Conservation (phyloP, 2,888 invertebrate genomes). For the Papilio gigon region DNA sequence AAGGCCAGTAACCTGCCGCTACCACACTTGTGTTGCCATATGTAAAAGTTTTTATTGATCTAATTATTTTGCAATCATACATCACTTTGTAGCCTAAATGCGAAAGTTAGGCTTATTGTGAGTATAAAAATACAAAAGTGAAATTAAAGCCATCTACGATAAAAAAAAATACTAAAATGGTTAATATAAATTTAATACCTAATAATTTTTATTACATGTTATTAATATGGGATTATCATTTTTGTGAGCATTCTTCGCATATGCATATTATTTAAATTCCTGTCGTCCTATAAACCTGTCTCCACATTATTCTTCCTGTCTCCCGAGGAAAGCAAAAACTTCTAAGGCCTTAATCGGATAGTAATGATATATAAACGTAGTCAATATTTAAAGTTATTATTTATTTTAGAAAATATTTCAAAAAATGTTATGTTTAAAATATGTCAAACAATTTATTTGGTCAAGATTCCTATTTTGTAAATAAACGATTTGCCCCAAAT, state of each 20-base stretch:
- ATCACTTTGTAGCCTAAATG: too few relatives aligned
- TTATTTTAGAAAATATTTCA: too few relatives aligned
- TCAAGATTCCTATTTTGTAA: not conserved
- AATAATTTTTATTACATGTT: too few relatives aligned
- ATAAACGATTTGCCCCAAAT: not conserved
- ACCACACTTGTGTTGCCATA: constrained; percentile 33
- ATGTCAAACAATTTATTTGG: not conserved
- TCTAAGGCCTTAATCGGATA: not conserved
- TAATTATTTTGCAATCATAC: constrained; percentile 3
- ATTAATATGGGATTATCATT: too few relatives aligned
- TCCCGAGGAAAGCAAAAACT: not conserved
- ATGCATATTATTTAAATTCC: not conserved
- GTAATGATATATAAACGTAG: not conserved
- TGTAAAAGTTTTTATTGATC: not conserved
- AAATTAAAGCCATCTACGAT: too few relatives aligned
- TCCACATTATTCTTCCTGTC: not conserved
- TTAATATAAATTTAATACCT: too few relatives aligned
- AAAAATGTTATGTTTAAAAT: too few relatives aligned
- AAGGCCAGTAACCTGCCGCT: constrained; percentile 34
- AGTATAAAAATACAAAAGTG: too few relatives aligned
- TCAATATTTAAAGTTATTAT: too few relatives aligned
- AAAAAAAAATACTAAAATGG: too few relatives aligned
- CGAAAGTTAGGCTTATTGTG: too few relatives aligned
- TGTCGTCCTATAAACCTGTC: constrained; percentile 3
- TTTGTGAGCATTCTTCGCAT: not conserved